Conservation (phyloP, 2,888 invertebrate species). For the Stictocephala bisonia region DNA sequence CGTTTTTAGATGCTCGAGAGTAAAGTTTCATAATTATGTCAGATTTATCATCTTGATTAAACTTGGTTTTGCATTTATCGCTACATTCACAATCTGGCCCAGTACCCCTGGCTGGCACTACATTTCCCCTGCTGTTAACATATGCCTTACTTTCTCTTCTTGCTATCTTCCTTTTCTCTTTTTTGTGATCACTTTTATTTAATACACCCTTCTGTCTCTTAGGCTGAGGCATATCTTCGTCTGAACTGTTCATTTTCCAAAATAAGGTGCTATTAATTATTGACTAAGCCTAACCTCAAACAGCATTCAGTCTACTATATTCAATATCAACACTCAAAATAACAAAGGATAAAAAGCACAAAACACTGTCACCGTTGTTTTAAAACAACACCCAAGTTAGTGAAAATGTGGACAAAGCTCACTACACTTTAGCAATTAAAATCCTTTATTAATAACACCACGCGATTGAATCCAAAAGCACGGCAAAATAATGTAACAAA, state of each 20-base stretch:
- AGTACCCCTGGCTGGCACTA: neutral
- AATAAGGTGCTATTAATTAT: no score
- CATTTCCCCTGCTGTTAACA: neutral
- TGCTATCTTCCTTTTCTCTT: neutral
- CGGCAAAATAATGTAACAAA: neutral
- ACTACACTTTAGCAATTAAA: no score
- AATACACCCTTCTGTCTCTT: neutral
- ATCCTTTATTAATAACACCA: no score
- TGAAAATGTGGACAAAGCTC: no score
- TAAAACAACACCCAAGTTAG: no score
- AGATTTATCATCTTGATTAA: neutral
- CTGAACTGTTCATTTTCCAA: neutral
- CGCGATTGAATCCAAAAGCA: neutral
- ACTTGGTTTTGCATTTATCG: no score
- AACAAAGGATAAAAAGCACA: no score
- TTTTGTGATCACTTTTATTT: neutral
- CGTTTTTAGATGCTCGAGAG: neutral
- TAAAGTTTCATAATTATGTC: neutral
- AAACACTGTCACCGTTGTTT: no score
- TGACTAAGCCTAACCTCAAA: neutral
- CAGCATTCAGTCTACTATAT: no score
- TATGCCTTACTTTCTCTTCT: conserved; percentile 5
- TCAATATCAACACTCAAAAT: no score
- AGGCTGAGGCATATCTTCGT: neutral
- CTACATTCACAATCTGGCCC: neutral